phyloP scores from a whole-genome alignment of 2,797 vertebrate genomes.

The Moxostoma hubbsi region DNA sequence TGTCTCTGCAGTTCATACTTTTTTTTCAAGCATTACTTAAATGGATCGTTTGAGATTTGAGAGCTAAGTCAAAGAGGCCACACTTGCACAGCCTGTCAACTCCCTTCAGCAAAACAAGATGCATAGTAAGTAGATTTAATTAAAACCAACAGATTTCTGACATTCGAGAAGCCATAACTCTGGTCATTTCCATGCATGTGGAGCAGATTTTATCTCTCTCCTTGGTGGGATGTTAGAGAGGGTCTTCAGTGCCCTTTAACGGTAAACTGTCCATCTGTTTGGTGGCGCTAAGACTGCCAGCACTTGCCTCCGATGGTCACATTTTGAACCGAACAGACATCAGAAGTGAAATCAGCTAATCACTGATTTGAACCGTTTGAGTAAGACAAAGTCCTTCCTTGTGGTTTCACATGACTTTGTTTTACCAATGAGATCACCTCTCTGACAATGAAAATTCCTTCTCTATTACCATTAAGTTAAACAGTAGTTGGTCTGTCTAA shows the following conservation, averaged over 20 bases:
- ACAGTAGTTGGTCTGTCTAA: conserved; percentile 23
- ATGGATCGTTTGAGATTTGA: conserved; percentile 16
- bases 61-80: conserved; percentile 14
- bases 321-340: conserved; percentile 44
- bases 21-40: conserved; percentile 15
- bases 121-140: conserved; percentile 16
- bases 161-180: conserved; percentile 31
- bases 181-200: conserved; percentile 23
- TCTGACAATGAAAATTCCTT: conserved; percentile 22
- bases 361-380: conserved; percentile 29
- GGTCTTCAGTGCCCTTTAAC: conserved; percentile 56
- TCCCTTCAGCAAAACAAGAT: conserved; percentile 19
- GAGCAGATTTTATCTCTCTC: conserved; percentile 42
- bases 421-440: conserved; percentile 36
- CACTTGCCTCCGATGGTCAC: conserved; percentile 45
- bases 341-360: conserved; percentile 39
- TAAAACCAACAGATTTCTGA: conserved; percentile 40
- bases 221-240: conserved; percentile 50
- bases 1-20: conserved; percentile 10
- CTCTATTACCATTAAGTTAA: conserved; percentile 17
- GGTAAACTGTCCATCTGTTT: conserved; percentile 63
- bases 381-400: not conserved
- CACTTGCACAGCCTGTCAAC: conserved; percentile 10
- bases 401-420: conserved; percentile 26
- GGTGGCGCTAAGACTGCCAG: conserved; percentile 46